Evolutionary conservation across 2,797 vertebrate species (phyloP), one percentile per base, ranked within the genome.

Genomic region (Xenentodon cancila): DNA sequence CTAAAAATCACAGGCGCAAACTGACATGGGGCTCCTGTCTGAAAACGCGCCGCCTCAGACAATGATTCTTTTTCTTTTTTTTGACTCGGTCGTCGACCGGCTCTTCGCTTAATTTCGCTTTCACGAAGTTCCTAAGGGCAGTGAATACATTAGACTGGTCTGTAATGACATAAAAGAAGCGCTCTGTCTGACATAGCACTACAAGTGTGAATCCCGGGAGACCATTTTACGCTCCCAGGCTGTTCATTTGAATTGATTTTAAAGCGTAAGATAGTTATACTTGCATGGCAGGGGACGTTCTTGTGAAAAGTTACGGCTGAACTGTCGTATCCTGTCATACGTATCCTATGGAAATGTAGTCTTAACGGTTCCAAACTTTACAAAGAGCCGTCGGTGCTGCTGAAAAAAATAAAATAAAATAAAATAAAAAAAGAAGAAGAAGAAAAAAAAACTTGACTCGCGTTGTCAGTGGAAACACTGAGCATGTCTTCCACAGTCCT

Each of bases 1-100:
- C 82, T 42, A 76, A 64, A 79, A 78, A n/a, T n/a, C 73, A 73
- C 72, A 30, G 30, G 30, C 47, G 71, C 78, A 48, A 27, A 63
- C 61, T 42, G 61, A 77, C 79, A 68, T 59, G 64, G 55, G 53
- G 59, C 74, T 56, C 45, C 64, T 49, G 77, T 65, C 64, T 74
- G 44, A 53, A 61, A 67, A 68, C 43, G 16, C 51, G 13, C 22
- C 3, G 3, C 49, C 51, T 53, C 64, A 16, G 55, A 34, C 27
- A 77, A 55, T 68, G 63, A 77, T 76, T n/a, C n/a, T n/a, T n/a
- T n/a, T n/a, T n/a, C n/a, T n/a, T n/a, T n/a, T n/a, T 79, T 82
- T 59, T 71, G 48, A 37, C 67, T 53, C 2, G 32, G 6, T 18
- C 64, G 11, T 21, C 61, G 42, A 17, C 1, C 42, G 1, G 25